A percentile compares a stretch with the other conserved stretches of the same genome.
phyloP scores from a whole-genome alignment of 2,113 vertebrate genomes.

The Rhipidura dahli region DNA sequence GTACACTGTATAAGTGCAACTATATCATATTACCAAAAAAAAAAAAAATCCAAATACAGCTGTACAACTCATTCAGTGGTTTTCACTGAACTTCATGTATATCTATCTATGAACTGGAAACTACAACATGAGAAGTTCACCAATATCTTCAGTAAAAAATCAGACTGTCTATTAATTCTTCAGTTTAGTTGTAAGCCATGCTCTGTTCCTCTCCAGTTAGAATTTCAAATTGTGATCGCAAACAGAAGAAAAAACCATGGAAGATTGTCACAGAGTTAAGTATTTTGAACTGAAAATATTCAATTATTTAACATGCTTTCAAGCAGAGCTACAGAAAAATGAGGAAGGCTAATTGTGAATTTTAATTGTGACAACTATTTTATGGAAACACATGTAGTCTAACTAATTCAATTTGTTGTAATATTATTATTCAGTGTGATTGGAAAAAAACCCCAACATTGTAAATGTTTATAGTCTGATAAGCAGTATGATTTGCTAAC shows the following conservation, averaged over 20 bases:
- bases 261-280: background rate
- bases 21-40: background rate
- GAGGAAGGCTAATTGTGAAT: background rate
- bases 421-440: background rate
- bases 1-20: background rate
- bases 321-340: background rate
- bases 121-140: background rate
- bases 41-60: background rate
- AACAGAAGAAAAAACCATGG: background rate
- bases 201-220: background rate
- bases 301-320: background rate
- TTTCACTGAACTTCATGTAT: background rate
- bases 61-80: background rate
- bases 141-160: background rate
- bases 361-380: background rate
- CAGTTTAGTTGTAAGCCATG: background rate
- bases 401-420: background rate
- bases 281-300: background rate
- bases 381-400: background rate
- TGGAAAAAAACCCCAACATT: background rate
- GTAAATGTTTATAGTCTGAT: background rate
- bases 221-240: background rate
- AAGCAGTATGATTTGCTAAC: background rate
- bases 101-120: background rate
- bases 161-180: background rate